Evolutionary conservation across 2,797 vertebrate species (phyloP).

Genomic region (Synaphobranchus kaupii): DNA sequence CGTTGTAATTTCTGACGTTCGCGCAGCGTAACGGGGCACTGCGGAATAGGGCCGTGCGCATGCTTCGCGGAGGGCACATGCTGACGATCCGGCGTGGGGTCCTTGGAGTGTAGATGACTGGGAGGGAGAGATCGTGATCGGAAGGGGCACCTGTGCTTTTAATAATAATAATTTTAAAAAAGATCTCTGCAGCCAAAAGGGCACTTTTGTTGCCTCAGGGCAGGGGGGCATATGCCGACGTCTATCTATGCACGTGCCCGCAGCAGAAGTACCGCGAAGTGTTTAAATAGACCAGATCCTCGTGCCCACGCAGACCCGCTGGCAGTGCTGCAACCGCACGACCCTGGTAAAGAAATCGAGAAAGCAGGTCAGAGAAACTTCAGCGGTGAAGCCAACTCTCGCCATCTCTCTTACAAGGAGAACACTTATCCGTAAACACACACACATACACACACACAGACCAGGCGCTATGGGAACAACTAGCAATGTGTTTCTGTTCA

Average conservation of each 20-base stretch:
- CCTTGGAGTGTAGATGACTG: background rate
- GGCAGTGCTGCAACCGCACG: background rate
- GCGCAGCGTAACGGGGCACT: background rate
- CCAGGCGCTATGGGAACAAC: slow-evolving; percentile 31
- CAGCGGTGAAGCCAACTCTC: background rate
- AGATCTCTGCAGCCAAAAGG: background rate
- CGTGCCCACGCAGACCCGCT: background rate
- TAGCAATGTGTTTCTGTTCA: slow-evolving; percentile 50
- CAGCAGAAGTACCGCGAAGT: background rate
- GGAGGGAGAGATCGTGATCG: background rate
- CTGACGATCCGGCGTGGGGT: background rate
- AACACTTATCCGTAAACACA: background rate
- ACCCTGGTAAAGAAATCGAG: background rate
- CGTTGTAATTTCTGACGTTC: background rate
- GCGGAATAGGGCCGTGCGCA: no score
- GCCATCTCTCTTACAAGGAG: background rate
- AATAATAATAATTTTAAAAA: background rate
- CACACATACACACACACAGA: background rate
- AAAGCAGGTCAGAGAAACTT: background rate
- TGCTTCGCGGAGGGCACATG: background rate
- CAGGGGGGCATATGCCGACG: background rate
- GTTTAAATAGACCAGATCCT: background rate
- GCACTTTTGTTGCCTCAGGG: background rate
- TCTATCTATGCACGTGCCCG: background rate
- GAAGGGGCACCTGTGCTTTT: background rate